These are phyloP conservation scores for Enteromius radiatus DNA, from an alignment of 2,797 vertebrate genomes.

Conservation along the genomic window DNA sequence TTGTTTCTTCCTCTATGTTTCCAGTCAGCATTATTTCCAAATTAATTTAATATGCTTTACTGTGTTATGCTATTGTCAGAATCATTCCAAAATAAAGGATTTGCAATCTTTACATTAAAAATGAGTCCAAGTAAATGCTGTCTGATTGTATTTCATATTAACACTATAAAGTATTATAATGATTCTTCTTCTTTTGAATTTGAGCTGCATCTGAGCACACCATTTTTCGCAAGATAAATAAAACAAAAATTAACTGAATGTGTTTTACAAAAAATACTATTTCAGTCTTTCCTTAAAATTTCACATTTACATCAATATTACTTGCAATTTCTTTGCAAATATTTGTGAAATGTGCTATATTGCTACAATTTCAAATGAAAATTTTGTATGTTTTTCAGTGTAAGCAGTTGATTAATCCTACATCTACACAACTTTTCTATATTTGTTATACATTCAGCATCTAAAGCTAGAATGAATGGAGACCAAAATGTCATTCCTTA, in stretches of 20 bases:
- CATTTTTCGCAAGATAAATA: too few species aligned
- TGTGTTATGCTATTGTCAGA: neutral
- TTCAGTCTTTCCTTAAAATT: too few species aligned
- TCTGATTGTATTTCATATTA: neutral
- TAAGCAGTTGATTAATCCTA: too few species aligned
- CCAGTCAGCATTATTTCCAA: neutral
- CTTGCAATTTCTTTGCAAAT: neutral
- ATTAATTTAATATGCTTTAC: neutral
- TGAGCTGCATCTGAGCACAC: neutral
- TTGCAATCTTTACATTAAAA: slow-evolving; percentile 4
- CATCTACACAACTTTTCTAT: too few species aligned
- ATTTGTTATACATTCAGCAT: neutral
- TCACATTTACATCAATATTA: neutral
- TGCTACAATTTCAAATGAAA: neutral
- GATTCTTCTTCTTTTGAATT: too few species aligned
- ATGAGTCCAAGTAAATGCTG: neutral
- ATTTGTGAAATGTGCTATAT: neutral
- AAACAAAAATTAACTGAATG: neutral
- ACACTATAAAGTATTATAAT: too few species aligned
- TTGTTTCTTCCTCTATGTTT: neutral
- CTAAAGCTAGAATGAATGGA: neutral
- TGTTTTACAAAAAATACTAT: neutral
- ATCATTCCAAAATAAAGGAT: neutral
- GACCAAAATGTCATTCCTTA: too few species aligned
- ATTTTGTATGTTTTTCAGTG: too few species aligned